Percentiles rank a stretch among this genome's conserved stretches.
Conservation (phyloP, 2,888 invertebrate genomes). For the Gari tellinella region DNA sequence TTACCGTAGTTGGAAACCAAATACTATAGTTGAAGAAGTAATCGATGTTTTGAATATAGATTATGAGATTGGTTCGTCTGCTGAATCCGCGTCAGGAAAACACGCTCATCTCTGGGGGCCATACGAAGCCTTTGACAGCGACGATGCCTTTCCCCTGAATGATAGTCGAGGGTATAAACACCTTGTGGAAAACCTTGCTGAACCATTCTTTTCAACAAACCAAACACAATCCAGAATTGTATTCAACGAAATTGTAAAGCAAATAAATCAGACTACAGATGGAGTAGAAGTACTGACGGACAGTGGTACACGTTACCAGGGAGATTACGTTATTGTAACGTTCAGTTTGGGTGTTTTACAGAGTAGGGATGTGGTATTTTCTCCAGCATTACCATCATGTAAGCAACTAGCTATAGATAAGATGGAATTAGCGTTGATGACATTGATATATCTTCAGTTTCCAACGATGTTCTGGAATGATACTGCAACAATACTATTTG, state of each 20-base stretch:
- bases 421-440: conserved; percentile 20
- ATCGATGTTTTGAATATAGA: conserved; percentile 32
- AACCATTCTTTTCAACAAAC: no score
- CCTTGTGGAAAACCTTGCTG: conserved; percentile 13
- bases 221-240: conserved; percentile 14
- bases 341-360: conserved; percentile 61
- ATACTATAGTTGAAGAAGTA: conserved; percentile 19
- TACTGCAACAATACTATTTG: background rate
- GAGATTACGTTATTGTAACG: conserved; percentile 52
- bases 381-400: conserved; percentile 41
- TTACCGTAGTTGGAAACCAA: conserved; percentile 31
- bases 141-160: conserved; percentile 23
- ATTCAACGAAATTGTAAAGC: conserved; percentile 33
- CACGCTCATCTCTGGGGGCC: conserved; percentile 18
- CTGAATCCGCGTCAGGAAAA: conserved; percentile 26
- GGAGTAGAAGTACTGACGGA: conserved; percentile 32
- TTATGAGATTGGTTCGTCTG: conserved; percentile 18
- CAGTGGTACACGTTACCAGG: conserved; percentile 23
- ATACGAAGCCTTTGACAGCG: conserved; percentile 20
- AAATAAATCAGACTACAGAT: conserved; percentile 25
- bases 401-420: conserved; percentile 45
- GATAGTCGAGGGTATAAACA: conserved; percentile 29
- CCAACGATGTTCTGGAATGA: conserved; percentile 45
- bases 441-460: conserved; percentile 51
- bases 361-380: conserved; percentile 34